phyloP scores from a whole-genome alignment of 2,888 invertebrate species.

The Acleris laterana region DNA sequence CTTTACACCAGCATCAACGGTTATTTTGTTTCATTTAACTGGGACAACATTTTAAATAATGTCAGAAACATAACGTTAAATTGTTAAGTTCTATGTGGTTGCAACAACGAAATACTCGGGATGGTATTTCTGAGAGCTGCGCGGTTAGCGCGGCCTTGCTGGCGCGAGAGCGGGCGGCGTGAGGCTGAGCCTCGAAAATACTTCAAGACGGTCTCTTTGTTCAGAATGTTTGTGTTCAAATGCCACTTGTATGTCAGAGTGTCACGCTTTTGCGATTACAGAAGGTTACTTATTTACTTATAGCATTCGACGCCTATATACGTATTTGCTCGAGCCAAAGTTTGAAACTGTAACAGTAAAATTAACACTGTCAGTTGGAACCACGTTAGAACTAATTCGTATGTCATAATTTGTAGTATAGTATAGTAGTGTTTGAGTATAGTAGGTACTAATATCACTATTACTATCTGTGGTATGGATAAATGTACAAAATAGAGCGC shows the following conservation, averaged over 20 bases:
- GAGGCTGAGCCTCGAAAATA: conserved; percentile 61
- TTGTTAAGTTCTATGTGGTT: no score
- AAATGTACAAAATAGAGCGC: conserved; percentile 25
- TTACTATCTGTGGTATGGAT: not conserved
- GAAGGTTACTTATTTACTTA: conserved; percentile 33
- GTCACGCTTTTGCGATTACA: conserved; percentile 54
- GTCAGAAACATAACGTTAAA: not conserved
- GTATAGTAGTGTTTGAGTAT: no score
- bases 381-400: not conserved
- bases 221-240: conserved; percentile 60
- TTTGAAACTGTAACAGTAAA: not conserved
- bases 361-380: not conserved
- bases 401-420: no score
- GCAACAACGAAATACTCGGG: conserved; percentile 11
- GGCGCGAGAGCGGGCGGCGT: conserved; percentile 45
- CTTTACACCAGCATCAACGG: not conserved
- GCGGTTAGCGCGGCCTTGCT: conserved; percentile 58
- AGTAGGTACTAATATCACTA: no score
- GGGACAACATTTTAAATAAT: conserved; percentile 2
- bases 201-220: conserved; percentile 66
- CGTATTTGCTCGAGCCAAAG: conserved; percentile 6
- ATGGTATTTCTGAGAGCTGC: conserved; percentile 36
- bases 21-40: conserved; percentile 13
- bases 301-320: not conserved
- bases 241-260: conserved; percentile 66